Evolutionary conservation across 2,888 invertebrate species (phyloP).

Genomic region (Glaucopsyche alexis): DNA sequence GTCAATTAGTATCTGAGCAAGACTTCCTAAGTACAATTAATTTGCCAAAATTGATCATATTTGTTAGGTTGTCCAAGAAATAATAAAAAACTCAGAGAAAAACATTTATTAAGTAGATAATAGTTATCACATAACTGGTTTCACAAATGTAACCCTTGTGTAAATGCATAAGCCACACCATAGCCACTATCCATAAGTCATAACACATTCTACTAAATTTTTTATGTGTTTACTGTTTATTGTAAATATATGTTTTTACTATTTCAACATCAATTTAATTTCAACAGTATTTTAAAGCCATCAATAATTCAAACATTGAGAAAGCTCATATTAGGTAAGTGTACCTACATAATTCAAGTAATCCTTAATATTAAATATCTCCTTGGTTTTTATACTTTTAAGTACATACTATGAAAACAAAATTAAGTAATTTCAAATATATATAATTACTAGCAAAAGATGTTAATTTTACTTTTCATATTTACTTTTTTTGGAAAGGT

Average conservation of each 20-base stretch:
- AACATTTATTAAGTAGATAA: constrained; percentile 26
- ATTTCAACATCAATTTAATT: neutral
- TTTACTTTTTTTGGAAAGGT: too few relatives aligned
- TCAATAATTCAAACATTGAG: too few relatives aligned
- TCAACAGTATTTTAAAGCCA: neutral
- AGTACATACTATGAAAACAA: too few relatives aligned
- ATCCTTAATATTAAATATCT: too few relatives aligned
- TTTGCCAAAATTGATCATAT: neutral
- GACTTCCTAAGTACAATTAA: neutral
- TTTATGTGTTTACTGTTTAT: neutral
- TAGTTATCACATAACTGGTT: constrained; percentile 1
- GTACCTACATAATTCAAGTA: too few relatives aligned
- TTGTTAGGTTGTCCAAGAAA: too few relatives aligned
- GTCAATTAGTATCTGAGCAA: neutral
- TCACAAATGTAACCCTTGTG: neutral
- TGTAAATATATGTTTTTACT: too few relatives aligned
- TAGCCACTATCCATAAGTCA: neutral
- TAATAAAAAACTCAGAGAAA: constrained; percentile 11
- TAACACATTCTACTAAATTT: neutral
- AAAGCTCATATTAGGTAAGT: too few relatives aligned
- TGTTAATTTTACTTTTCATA: too few relatives aligned
- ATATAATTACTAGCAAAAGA: too few relatives aligned
- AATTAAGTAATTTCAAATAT: too few relatives aligned
- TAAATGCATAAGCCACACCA: constrained; percentile 5
- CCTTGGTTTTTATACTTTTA: too few relatives aligned